phyloP scores from a whole-genome alignment of 2,888 invertebrate genomes.

The Mythimna ferrago region DNA sequence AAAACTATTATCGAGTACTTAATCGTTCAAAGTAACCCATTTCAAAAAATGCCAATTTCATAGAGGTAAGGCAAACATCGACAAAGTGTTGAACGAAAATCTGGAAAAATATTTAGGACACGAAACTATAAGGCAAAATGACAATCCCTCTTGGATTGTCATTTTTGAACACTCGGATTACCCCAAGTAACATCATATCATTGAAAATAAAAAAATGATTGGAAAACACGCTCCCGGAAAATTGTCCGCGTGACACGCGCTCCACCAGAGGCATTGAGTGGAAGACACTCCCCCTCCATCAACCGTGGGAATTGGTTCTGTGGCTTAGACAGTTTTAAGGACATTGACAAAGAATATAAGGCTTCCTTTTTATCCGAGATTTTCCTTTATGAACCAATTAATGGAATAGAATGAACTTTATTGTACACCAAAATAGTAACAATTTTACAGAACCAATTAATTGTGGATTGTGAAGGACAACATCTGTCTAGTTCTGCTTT shows the following conservation, averaged over 20 bases:
- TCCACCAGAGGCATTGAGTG: slow-evolving; percentile 31
- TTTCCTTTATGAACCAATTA: neutral
- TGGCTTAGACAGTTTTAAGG: slow-evolving; percentile 31
- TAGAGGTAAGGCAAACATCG: too few species aligned
- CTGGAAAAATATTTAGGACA: too few species aligned
- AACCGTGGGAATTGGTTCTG: slow-evolving; percentile 38
- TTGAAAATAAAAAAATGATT: slow-evolving; percentile 18
- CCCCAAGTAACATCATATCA: neutral
- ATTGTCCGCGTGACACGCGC: slow-evolving; percentile 14
- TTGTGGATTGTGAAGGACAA: neutral
- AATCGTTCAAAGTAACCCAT: too few species aligned
- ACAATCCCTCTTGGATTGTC: neutral
- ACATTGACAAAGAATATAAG: slow-evolving; percentile 13
- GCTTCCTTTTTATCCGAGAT: neutral
- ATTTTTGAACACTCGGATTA: slow-evolving; percentile 29
- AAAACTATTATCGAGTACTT: too few species aligned
- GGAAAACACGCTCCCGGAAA: slow-evolving; percentile 22
- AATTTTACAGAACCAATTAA: too few species aligned
- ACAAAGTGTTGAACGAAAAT: too few species aligned
- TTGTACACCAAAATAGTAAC: too few species aligned
- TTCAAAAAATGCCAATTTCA: too few species aligned
- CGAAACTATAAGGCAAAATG: too few species aligned
- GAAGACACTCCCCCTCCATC: slow-evolving; percentile 39
- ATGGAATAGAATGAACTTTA: neutral
- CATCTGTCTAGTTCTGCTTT: neutral